A percentile compares a stretch with the other conserved stretches of the same genome.
Conservation (phyloP, 1,140 invertebrate genomes). For the Drosophila bocki region DNA sequence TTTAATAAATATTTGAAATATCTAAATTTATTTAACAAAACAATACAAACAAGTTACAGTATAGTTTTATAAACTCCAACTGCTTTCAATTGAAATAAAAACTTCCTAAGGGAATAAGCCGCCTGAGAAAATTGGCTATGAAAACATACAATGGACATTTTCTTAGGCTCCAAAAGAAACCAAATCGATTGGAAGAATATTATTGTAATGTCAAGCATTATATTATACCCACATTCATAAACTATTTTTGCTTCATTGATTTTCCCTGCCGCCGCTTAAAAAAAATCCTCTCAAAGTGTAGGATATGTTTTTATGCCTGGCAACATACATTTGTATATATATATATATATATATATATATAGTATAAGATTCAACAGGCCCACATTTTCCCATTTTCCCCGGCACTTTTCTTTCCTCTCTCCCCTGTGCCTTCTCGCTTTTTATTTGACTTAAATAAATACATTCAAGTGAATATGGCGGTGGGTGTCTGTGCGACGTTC, state of each 20-base stretch:
- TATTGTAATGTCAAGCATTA: slow-evolving; percentile 32
- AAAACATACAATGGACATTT: slow-evolving; percentile 4
- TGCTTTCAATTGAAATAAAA: background rate
- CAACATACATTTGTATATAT: background rate
- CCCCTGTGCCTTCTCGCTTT: slow-evolving; percentile 10
- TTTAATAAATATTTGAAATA: background rate
- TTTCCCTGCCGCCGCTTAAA: slow-evolving; percentile 21
- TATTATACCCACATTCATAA: slow-evolving; percentile 28
- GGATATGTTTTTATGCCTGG: slow-evolving; percentile 1
- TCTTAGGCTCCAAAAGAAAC: slow-evolving; percentile 3
- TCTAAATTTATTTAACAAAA: background rate
- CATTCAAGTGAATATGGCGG: slow-evolving; percentile 45
- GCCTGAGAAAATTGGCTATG: background rate
- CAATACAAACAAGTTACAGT: background rate
- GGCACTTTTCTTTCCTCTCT: slow-evolving; percentile 28
- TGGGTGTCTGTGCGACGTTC: slow-evolving; percentile 50
- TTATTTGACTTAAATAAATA: slow-evolving; percentile 81
- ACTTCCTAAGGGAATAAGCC: background rate
- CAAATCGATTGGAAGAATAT: slow-evolving; percentile 51
- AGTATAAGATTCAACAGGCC: slow-evolving; percentile 35
- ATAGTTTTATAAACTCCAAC: background rate
- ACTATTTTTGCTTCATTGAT: slow-evolving; percentile 43
- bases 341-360: background rate
- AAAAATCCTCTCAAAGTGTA: slow-evolving; percentile 24
- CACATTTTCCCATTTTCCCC: slow-evolving; percentile 19